Evolutionary conservation across 2,113 vertebrate species (phyloP).

Genomic region (Tragelaphus scriptus): DNA sequence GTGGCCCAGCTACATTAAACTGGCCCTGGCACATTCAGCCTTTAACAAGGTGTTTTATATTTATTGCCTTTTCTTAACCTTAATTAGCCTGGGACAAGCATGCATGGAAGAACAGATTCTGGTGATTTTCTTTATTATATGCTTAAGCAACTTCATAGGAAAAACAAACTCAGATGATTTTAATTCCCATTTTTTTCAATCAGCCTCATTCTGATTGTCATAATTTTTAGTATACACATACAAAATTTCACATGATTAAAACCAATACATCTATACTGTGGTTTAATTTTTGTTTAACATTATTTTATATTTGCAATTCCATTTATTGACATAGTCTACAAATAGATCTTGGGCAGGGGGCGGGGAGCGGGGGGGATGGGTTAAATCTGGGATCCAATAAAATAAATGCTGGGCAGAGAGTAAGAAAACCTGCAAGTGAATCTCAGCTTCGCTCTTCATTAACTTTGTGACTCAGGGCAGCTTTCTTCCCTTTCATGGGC

Average conservation of each 20-base stretch:
- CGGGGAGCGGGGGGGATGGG: too few relatives aligned
- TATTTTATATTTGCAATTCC: slow-evolving; percentile 5
- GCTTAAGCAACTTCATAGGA: not conserved
- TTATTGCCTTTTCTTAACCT: not conserved
- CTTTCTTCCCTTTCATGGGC: not conserved
- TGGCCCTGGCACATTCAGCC: not conserved
- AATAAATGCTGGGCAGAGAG: not conserved
- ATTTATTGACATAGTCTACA: not conserved
- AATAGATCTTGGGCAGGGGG: not conserved
- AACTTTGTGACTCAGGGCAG: not conserved
- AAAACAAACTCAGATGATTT: not conserved
- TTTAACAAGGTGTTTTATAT: not conserved
- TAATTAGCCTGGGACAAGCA: not conserved
- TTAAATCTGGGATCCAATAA: not conserved
- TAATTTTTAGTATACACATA: not conserved
- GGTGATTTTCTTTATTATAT: not conserved
- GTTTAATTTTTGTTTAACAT: slow-evolving; percentile 12
- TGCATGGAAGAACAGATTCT: not conserved
- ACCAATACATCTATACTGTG: not conserved
- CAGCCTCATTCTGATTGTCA: not conserved
- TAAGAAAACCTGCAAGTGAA: not conserved
- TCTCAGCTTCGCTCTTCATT: not conserved
- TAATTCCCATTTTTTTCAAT: not conserved
- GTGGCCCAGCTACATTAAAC: not conserved
- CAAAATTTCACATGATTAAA: slow-evolving; percentile 10